These are phyloP conservation scores for Pollenia griseotomentosa DNA, from an alignment of 2,888 invertebrate genomes.

Conservation along the genomic window DNA sequence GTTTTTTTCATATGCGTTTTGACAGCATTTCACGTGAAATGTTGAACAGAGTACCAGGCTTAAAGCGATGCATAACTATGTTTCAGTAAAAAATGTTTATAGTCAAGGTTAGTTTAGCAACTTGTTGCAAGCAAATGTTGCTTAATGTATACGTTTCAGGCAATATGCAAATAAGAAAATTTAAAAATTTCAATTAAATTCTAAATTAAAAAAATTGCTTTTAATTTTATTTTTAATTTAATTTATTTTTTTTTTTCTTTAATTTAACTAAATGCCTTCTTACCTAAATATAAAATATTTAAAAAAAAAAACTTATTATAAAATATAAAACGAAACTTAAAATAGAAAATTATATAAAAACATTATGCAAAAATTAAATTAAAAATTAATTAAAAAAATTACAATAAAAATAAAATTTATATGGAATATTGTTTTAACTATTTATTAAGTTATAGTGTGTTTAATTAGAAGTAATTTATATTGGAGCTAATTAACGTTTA, in stretches of 20 bases:
- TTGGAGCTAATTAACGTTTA: slow-evolving; percentile 17
- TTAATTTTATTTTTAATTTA: background rate
- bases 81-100: too few species aligned
- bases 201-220: background rate
- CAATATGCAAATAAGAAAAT: too few species aligned
- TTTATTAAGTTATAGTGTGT: background rate
- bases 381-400: slow-evolving; percentile 12
- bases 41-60: too few species aligned
- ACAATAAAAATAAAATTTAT: slow-evolving; percentile 7
- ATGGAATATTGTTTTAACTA: slow-evolving; percentile 29
- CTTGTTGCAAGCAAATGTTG: background rate
- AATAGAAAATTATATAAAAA: background rate
- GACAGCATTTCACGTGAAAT: too few species aligned
- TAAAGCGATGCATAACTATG: too few species aligned
- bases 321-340: slow-evolving; percentile 10
- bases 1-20: too few species aligned
- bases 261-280: slow-evolving; percentile 57
- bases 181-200: too few species aligned
- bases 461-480: slow-evolving; percentile 4
- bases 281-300: slow-evolving; percentile 24
- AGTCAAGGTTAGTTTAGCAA: background rate
- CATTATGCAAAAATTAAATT: background rate
- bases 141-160: background rate
- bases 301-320: slow-evolving; percentile 6
- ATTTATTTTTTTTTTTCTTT: slow-evolving; percentile 26